Percentiles rank a stretch among this genome's conserved stretches.
phyloP scores from a whole-genome alignment of 1,140 invertebrate genomes.

The Bombus pyrosoma region DNA sequence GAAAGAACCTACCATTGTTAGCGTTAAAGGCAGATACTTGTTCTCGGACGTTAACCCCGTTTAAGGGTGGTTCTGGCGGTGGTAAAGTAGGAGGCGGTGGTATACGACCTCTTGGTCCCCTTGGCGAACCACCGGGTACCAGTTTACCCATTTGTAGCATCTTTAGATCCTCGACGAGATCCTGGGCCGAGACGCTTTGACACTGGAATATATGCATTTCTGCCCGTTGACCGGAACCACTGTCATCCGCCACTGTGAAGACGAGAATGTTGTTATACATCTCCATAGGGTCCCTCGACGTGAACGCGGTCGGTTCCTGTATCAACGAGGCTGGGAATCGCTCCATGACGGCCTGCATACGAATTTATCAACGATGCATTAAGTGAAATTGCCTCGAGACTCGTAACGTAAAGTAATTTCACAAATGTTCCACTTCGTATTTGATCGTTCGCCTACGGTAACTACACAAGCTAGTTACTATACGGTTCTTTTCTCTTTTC shows the following conservation, averaged over 20 bases:
- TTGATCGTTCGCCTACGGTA: neutral
- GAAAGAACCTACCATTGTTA: slow-evolving; percentile 74
- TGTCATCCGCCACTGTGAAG: slow-evolving; percentile 93
- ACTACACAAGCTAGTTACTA: slow-evolving; percentile 1
- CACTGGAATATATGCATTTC: slow-evolving; percentile 99
- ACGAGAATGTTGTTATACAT: slow-evolving; percentile 99
- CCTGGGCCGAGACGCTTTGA: slow-evolving; percentile 92
- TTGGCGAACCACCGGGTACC: slow-evolving; percentile 83
- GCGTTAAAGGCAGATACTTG: slow-evolving; percentile 84
- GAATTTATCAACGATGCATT: slow-evolving; percentile 52
- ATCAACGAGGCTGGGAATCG: slow-evolving; percentile 96
- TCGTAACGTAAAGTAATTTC: slow-evolving; percentile 32
- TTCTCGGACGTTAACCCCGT: slow-evolving; percentile 85
- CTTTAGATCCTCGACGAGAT: slow-evolving; percentile 93
- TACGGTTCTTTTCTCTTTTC: slow-evolving; percentile 2
- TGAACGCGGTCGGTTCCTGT: slow-evolving; percentile 97
- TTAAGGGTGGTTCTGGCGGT: slow-evolving; percentile 84
- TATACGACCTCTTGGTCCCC: slow-evolving; percentile 81
- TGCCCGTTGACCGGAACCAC: slow-evolving; percentile 85
- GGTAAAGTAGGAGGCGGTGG: slow-evolving; percentile 85
- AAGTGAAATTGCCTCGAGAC: slow-evolving; percentile 45
- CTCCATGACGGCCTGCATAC: slow-evolving; percentile 94
- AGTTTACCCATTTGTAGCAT: slow-evolving; percentile 89
- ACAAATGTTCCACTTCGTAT: slow-evolving; percentile 43
- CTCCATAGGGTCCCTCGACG: slow-evolving; percentile 97